phyloP scores from a whole-genome alignment of 92 coral and sea anemone genomes.

The Bergia puertoricense region DNA sequence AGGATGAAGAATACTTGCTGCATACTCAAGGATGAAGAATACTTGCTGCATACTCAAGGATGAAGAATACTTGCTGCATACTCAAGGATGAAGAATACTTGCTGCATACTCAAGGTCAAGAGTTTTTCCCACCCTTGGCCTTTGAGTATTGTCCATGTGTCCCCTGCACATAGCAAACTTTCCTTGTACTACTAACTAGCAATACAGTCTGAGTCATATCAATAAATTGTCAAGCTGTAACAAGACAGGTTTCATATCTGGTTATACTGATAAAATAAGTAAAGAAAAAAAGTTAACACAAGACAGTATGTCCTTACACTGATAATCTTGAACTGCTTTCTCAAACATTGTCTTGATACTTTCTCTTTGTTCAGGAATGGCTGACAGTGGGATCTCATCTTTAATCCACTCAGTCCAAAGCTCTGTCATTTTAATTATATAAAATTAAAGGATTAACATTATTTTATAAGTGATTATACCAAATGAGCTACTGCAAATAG shows the following conservation, averaged over 20 bases:
- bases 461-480: background rate
- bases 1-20: too few relatives aligned
- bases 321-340: slow-evolving; percentile 90
- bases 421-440: slow-evolving; percentile 49
- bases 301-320: slow-evolving; percentile 66
- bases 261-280: too few relatives aligned
- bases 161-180: too few relatives aligned
- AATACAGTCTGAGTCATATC: background rate
- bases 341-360: slow-evolving; percentile 80
- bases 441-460: background rate
- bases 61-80: too few relatives aligned
- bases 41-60: too few relatives aligned
- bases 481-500: background rate
- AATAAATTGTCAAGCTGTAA: background rate
- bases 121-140: too few relatives aligned
- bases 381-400: slow-evolving; percentile 92
- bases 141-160: too few relatives aligned
- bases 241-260: too few relatives aligned
- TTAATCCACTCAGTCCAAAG: slow-evolving; percentile 94
- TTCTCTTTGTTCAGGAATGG: slow-evolving; percentile 79
- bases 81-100: too few relatives aligned
- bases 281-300: too few relatives aligned
- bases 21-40: too few relatives aligned
- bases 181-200: background rate
- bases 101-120: too few relatives aligned